Evolutionary conservation across 2,888 invertebrate species (phyloP), one percentile per base, ranked within the genome.

Genomic region (Tetropium fuscum): DNA sequence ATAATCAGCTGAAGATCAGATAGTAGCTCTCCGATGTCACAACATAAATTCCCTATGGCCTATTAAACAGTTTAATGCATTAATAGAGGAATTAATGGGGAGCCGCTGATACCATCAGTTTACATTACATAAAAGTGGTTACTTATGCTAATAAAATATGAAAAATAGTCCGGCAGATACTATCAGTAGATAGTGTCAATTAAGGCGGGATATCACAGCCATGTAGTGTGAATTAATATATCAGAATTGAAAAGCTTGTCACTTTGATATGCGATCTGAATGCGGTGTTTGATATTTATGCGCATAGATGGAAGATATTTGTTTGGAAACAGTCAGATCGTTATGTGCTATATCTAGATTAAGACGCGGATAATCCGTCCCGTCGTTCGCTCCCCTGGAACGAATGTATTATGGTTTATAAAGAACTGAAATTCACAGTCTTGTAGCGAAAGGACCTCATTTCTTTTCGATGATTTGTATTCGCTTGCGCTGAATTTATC

Each of bases 91-190:
- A 44, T 27, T 41, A 20, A 41, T 8, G 15, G 27, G n/a, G 4
- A 25, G 8, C 8, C 1, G 2, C n/a, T 3, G 44, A 44, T 44
- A 27, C 25, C 27, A 44, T 44, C 44, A 22, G 11, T 44, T 44
- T 44, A 25, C 16, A 44, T 44, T 27, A n/a, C 27, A 27, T 44
- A 44, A 44, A 44, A 44, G 44, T 25, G 27, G 44, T 18, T 44
- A 44, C 44, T 44, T 44, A 44, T 44, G 44, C 16, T 44, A 44
- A 44, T 44, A 22, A 44, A 44, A 44, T 44, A 44, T 44, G 27
- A 16, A 44, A 44, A 11, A 20, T 13, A 27, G 27, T 44, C 2
- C 8, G 3, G n/a, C 13, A 27, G 44, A 44, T 44, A 15, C 22
- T 44, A 44, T 44, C 13, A 22, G 15, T 27, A 22, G 44, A 44